Base-by-base conservation (phyloP, 1,140 invertebrate genomes). In the Agrypnia vestita region DNA sequence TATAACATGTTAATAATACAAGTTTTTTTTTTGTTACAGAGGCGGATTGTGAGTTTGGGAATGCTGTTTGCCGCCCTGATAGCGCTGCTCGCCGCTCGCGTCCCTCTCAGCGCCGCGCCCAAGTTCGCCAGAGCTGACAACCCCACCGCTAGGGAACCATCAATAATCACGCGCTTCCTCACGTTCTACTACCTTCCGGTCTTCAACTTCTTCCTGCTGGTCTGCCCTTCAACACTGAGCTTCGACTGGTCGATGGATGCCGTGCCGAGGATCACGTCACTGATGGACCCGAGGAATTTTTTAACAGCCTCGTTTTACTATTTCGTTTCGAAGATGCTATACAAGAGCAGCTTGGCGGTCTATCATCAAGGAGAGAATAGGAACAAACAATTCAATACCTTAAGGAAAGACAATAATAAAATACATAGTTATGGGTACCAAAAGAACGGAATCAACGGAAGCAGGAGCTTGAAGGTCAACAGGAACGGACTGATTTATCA, bases 201-300 rank as follows among this genome's bases (percentile, higher is more conserved):
- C 6, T 95, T 97, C 83, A 98, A 97, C 87, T 93, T 96, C 79
- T 91, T 92, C 84, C 92, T 98, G 83, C 87, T 98, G 35, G 85
- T 97, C 1, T 96, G 92, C 84, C 97, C 97, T 9, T 92, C 92
- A 81, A 92, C 93, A 61, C 88, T 98, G 43, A 97, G 96, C 86
- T 98, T 97, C 86, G 97, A 98, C 86, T 98, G 97, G 97, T 97
- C 96, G 4, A 98, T 98, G 97, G 96, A 97, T 83, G 93, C 97
- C 0, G 93, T 98, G 82, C 95, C 96, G 0, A 90, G 95, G 72
- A 92, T 98, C 78, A 93, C 91, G 0, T 91, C 92, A 6, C 67
- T 96, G 4, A 89, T 91, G 76, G 97, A 98, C 87, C 85, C 91
- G 0, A 89, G 97, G 67, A 97, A 97, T 85, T 84, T 95, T 6